A percentile compares a stretch with the other conserved stretches of the same genome.
These are phyloP conservation scores for Mola mola DNA, from an alignment of 2,113 vertebrate species.

Conservation along the genomic window DNA sequence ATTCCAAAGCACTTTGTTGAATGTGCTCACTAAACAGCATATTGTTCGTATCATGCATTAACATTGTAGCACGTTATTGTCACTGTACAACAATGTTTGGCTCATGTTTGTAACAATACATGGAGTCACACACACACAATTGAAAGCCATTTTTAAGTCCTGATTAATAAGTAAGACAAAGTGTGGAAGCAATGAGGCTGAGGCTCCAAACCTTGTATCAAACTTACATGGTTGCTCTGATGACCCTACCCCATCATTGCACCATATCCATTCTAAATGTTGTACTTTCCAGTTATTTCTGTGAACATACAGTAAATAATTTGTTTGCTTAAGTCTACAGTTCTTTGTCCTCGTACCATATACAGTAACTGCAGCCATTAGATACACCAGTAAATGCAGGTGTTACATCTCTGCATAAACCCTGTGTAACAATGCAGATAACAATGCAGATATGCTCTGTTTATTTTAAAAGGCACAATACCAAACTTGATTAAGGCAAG, in stretches of 20 bases:
- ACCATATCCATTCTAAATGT: not conserved
- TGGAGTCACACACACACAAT: too few species aligned
- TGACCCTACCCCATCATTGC: not conserved
- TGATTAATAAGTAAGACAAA: too few species aligned
- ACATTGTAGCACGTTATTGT: not conserved
- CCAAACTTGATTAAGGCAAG: too few species aligned
- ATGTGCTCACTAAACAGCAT: too few species aligned
- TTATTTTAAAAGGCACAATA: not conserved
- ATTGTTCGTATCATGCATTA: too few species aligned
- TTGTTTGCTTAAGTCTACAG: conserved; percentile 5
- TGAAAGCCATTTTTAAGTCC: too few species aligned
- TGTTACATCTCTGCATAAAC: conserved; percentile 18
- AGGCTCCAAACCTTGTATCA: too few species aligned
- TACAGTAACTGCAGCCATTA: conserved; percentile 32
- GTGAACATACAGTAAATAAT: not conserved
- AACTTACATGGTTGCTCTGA: too few species aligned
- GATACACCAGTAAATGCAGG: conserved; percentile 9
- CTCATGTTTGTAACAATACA: too few species aligned
- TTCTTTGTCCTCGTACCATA: conserved; percentile 12
- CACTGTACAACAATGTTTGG: too few species aligned
- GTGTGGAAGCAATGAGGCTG: too few species aligned
- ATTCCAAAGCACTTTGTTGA: conserved; percentile 3
- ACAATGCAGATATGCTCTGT: not conserved
- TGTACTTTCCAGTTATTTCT: not conserved
- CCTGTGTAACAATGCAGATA: not conserved